A percentile compares a stretch with the other conserved stretches of the same genome.
phyloP scores from a whole-genome alignment of 2,113 vertebrate species.

The Spermophilus dauricus region DNA sequence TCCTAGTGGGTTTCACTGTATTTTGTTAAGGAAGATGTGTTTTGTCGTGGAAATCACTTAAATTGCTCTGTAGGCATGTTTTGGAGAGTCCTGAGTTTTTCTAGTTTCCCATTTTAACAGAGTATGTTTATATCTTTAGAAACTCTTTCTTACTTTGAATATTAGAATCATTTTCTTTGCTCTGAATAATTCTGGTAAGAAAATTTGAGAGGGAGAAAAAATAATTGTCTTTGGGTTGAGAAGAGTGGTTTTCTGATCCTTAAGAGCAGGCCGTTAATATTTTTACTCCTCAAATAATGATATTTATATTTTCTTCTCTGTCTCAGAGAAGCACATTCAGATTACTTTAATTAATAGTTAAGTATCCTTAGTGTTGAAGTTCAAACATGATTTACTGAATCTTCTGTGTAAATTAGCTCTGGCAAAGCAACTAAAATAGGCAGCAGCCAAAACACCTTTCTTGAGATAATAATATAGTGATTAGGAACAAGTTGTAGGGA shows the following conservation, averaged over 20 bases:
- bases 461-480: neutral
- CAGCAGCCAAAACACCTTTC: neutral
- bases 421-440: constrained; percentile 1
- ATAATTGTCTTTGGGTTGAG: neutral
- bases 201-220: neutral
- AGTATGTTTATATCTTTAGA: neutral
- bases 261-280: neutral
- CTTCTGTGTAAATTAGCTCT: neutral
- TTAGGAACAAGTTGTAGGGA: neutral
- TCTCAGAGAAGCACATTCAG: neutral
- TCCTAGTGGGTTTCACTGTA: neutral
- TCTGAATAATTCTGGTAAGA: neutral
- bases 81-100: neutral
- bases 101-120: neutral
- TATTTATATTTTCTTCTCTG: neutral
- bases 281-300: neutral
- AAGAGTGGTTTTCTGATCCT: neutral
- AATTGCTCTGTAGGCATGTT: neutral
- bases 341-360: neutral
- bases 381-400: neutral
- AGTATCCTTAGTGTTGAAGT: neutral
- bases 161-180: neutral
- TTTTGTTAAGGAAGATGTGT: neutral
- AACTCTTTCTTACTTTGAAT: neutral
- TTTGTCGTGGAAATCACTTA: neutral